These are phyloP conservation scores for Isaurus tuberculatus DNA, from an alignment of 92 coral and sea anemone genomes.

Conservation along the genomic window DNA sequence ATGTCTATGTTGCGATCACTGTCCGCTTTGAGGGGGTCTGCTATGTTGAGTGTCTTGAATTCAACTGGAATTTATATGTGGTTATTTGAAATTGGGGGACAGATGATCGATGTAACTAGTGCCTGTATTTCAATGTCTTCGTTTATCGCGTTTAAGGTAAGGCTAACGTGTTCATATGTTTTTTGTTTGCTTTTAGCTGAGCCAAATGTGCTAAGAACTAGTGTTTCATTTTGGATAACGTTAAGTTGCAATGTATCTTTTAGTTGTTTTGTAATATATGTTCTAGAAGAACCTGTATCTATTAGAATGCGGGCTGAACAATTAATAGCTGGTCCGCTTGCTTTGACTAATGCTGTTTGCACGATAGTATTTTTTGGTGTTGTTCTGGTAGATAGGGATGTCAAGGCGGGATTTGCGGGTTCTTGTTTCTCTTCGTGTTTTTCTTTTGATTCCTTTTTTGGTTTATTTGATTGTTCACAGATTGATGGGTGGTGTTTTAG, in stretches of 20 bases:
- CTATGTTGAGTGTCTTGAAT: slow-evolving; percentile 29
- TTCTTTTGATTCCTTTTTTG: slow-evolving; percentile 45
- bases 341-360: slow-evolving; percentile 47
- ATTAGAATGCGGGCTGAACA: slow-evolving; percentile 68
- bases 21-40: slow-evolving; percentile 30
- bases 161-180: slow-evolving; percentile 50
- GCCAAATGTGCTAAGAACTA: slow-evolving; percentile 71
- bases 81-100: slow-evolving; percentile 48
- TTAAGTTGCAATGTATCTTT: slow-evolving; percentile 58
- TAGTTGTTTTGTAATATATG: slow-evolving; percentile 70
- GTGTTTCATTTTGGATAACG: slow-evolving; percentile 43
- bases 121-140: slow-evolving; percentile 53
- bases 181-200: slow-evolving; percentile 1
- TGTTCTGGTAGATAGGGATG: slow-evolving; percentile 47
- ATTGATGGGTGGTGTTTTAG: slow-evolving; percentile 70
- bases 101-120: slow-evolving; percentile 62
- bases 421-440: slow-evolving; percentile 41
- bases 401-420: slow-evolving; percentile 44
- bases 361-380: slow-evolving; percentile 14
- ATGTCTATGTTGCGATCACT: slow-evolving; percentile 14
- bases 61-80: slow-evolving; percentile 37
- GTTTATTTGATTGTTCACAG: slow-evolving; percentile 46
- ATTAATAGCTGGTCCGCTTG: slow-evolving; percentile 55
- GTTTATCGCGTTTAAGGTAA: slow-evolving; percentile 48
- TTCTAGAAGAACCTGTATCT: slow-evolving; percentile 72